Evolutionary conservation across 2,888 invertebrate species (phyloP).

Genomic region (Keiferia lycopersicella): DNA sequence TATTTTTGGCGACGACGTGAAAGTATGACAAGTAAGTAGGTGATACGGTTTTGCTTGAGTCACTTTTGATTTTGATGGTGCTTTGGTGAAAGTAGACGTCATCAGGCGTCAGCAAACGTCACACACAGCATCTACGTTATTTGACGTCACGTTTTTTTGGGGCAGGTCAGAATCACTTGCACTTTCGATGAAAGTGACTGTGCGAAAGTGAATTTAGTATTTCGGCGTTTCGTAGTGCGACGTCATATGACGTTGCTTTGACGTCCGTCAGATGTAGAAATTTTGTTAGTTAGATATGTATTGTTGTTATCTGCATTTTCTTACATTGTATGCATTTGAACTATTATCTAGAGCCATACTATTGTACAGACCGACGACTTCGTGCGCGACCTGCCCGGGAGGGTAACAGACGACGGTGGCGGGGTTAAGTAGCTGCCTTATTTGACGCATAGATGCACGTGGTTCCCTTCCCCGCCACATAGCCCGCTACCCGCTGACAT

Average conservation of each 20-base stretch:
- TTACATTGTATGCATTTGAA: too few species aligned
- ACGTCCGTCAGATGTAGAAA: background rate
- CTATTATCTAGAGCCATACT: too few species aligned
- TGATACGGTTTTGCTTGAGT: conserved; percentile 37
- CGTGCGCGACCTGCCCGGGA: too few species aligned
- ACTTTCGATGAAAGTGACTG: conserved; percentile 59
- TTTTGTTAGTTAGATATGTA: too few species aligned
- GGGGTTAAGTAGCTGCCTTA: too few species aligned
- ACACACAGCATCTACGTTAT: background rate
- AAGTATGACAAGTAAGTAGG: conserved; percentile 47
- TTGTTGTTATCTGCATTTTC: too few species aligned
- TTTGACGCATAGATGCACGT: too few species aligned
- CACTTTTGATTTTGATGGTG: conserved; percentile 48
- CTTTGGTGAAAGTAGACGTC: conserved; percentile 44
- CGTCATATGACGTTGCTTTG: conserved; percentile 31
- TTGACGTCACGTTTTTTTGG: conserved; percentile 39
- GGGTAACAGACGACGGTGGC: too few species aligned
- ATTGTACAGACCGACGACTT: too few species aligned
- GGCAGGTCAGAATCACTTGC: conserved; percentile 60
- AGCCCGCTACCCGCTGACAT: too few species aligned
- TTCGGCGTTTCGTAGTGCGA: conserved; percentile 12
- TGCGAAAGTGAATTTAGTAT: conserved; percentile 45
- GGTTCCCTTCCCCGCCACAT: too few species aligned
- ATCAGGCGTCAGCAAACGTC: conserved; percentile 19
- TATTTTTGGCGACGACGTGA: conserved; percentile 27